These are phyloP conservation scores for Nomada lathburiana DNA, from an alignment of 2,888 invertebrate species.

Conservation along the genomic window DNA sequence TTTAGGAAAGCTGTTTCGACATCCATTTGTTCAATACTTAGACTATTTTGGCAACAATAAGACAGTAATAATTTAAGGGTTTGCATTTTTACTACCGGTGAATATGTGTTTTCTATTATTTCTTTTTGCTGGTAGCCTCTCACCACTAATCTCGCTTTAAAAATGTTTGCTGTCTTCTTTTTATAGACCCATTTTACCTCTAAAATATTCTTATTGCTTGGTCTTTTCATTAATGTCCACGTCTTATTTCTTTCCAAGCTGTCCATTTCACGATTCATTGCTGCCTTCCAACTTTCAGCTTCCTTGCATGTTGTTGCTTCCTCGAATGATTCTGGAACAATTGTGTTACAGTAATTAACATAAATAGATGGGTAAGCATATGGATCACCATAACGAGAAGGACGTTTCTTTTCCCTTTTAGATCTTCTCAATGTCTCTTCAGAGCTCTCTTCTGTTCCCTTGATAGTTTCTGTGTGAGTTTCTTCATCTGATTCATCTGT, in stretches of 20 bases:
- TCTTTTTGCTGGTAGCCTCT: conserved; percentile 60
- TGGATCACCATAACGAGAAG: background rate
- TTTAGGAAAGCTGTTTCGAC: conserved; percentile 52
- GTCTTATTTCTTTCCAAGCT: conserved; percentile 59
- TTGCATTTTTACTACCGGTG: conserved; percentile 55
- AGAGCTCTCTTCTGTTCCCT: background rate
- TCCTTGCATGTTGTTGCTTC: conserved; percentile 42
- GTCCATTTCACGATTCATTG: conserved; percentile 55
- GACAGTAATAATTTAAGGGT: no score
- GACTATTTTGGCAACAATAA: conserved; percentile 51
- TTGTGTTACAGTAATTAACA: background rate
- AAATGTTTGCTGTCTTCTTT: conserved; percentile 33
- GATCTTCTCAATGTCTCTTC: background rate
- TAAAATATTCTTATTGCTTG: conserved; percentile 44
- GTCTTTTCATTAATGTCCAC: conserved; percentile 49
- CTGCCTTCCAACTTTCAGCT: conserved; percentile 37
- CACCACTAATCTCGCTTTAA: conserved; percentile 61
- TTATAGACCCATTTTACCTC: conserved; percentile 59
- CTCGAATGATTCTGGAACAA: background rate
- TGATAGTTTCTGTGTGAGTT: background rate
- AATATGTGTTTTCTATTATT: conserved; percentile 49
- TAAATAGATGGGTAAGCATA: background rate
- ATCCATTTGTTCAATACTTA: conserved; percentile 58
- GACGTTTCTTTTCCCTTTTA: background rate
- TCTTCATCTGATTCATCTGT: background rate